Percentiles rank a stretch among this genome's conserved stretches.
phyloP scores from a whole-genome alignment of 2,888 invertebrate species.

The Tipula helvola region DNA sequence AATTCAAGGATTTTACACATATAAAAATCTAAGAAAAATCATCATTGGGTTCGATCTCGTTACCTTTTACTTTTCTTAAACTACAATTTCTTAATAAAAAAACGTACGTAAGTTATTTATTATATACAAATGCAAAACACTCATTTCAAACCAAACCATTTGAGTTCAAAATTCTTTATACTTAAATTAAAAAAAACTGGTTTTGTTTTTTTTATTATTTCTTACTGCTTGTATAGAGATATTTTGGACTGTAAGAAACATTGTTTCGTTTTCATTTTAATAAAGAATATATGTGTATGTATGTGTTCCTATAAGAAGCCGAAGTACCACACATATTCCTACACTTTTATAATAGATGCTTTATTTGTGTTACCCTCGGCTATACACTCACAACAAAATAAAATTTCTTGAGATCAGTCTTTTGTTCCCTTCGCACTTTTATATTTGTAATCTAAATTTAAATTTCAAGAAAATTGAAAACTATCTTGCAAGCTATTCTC shows the following conservation, averaged over 20 bases:
- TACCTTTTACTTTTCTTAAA: background rate
- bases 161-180: background rate
- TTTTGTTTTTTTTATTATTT: background rate
- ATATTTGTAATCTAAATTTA: background rate
- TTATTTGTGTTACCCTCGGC: background rate
- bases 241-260: background rate
- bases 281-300: background rate
- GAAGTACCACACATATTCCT: background rate
- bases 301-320: background rate
- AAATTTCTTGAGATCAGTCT: background rate
- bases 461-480: background rate
- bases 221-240: background rate
- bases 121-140: background rate
- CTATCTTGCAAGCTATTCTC: background rate
- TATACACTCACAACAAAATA: background rate
- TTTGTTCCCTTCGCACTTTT: background rate
- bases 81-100: background rate
- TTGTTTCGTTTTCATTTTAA: background rate
- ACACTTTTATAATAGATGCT: background rate
- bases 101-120: background rate
- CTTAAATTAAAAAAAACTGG: background rate
- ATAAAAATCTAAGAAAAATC: background rate
- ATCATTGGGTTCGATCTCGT: background rate
- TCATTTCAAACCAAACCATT: background rate
- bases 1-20: background rate